A percentile compares a stretch with the other conserved stretches of the same genome.
phyloP scores from a whole-genome alignment of 2,113 vertebrate genomes.

The Eira barbara region DNA sequence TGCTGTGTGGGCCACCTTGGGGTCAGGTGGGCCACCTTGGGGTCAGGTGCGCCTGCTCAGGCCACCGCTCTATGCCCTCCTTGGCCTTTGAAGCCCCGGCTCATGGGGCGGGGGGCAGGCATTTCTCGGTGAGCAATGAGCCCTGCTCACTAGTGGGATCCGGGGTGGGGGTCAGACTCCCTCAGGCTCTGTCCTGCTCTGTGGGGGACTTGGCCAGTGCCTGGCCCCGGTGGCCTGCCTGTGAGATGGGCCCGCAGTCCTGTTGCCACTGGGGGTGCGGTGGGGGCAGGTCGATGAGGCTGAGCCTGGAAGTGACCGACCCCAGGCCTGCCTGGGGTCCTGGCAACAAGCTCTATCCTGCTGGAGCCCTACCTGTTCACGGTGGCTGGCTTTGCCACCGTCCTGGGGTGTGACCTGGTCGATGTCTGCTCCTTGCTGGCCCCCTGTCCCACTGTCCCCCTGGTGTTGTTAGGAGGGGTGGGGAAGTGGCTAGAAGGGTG shows the following conservation, averaged over 20 bases:
- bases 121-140: accelerated
- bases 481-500: too few species aligned
- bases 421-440: not conserved
- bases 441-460: not conserved
- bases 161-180: not conserved
- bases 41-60: not conserved
- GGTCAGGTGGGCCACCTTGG: not conserved
- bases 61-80: not conserved
- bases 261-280: accelerated
- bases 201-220: not conserved
- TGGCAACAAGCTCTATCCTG: accelerated
- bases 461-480: not conserved
- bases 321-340: not conserved
- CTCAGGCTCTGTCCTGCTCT: not conserved
- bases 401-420: too few species aligned
- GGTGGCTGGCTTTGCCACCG: accelerated
- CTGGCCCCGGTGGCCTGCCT: not conserved
- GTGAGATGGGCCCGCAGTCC: not conserved
- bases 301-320: not conserved
- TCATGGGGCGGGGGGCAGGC: not conserved
- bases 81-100: not conserved
- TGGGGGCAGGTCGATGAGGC: accelerated
- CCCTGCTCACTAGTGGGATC: too few species aligned
- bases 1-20: not conserved
- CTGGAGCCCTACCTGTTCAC: not conserved